Evolutionary conservation across 1,140 invertebrate species (phyloP).

Genomic region (Helicoverpa zea): DNA sequence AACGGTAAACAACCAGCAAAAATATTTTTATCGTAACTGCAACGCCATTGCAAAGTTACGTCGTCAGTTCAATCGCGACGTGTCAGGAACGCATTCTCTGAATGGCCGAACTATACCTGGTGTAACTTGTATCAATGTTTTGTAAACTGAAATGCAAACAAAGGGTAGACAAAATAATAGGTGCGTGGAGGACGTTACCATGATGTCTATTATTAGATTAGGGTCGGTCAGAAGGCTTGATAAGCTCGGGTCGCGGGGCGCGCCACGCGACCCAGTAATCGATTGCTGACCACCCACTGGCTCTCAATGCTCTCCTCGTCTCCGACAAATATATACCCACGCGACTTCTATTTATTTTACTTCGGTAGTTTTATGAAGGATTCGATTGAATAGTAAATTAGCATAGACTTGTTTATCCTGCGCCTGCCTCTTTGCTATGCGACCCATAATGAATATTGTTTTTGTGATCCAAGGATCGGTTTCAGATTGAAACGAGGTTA

Average conservation of each 20-base stretch:
- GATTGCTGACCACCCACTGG: constrained; percentile 42
- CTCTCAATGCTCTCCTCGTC: constrained; percentile 34
- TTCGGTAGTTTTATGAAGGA: constrained; percentile 51
- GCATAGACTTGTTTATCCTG: constrained; percentile 33
- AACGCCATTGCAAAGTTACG: too few species aligned
- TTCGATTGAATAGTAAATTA: constrained; percentile 51
- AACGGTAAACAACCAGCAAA: too few species aligned
- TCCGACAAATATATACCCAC: constrained; percentile 34
- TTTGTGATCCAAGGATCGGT: constrained; percentile 17
- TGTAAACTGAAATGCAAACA: constrained; percentile 36
- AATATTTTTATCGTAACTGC: too few species aligned
- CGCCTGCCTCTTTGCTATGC: not conserved
- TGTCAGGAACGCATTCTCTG: too few species aligned
- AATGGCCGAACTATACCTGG: too few species aligned
- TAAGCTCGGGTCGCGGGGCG: constrained; percentile 63
- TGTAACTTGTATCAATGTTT: constrained; percentile 34
- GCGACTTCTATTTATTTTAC: constrained; percentile 44
- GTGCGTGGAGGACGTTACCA: constrained; percentile 44
- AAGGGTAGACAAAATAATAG: constrained; percentile 34
- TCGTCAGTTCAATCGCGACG: too few species aligned
- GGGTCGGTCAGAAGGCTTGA: constrained; percentile 67
- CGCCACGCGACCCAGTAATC: constrained; percentile 62
- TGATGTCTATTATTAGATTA: constrained; percentile 72
- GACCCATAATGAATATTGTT: constrained; percentile 30
- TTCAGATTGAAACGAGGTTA: not conserved